These are phyloP conservation scores for Dasypus novemcinctus DNA, from an alignment of 2,113 vertebrate species.

Conservation along the genomic window DNA sequence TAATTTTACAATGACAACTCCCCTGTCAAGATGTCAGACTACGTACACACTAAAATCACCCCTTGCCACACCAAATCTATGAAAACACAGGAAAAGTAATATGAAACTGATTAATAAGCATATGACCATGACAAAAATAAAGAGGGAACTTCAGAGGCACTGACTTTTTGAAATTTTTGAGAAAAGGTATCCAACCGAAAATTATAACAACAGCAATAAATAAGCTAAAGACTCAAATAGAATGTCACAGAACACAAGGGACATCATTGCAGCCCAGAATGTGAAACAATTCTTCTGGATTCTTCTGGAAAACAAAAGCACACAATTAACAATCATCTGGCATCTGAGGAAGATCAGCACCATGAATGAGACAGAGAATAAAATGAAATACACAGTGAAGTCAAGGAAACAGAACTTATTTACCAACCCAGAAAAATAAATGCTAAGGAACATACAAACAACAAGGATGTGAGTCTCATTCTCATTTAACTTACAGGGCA, in stretches of 20 bases:
- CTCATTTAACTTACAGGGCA: background rate
- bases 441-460: background rate
- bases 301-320: background rate
- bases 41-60: background rate
- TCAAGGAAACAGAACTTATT: background rate
- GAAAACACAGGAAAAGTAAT: background rate
- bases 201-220: background rate
- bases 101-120: background rate
- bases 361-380: background rate
- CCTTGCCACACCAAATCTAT: background rate
- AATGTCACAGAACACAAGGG: background rate
- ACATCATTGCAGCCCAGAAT: background rate
- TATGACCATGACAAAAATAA: background rate
- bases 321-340: background rate
- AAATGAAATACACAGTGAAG: background rate
- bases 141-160: background rate
- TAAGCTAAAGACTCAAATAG: background rate
- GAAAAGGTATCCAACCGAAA: background rate
- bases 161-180: background rate
- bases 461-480: background rate
- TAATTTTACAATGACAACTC: background rate
- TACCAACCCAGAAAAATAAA: background rate
- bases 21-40: background rate
- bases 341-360: background rate
- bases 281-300: too few species aligned